Percentiles rank a stretch among this genome's conserved stretches.
These are phyloP conservation scores for Dermatophagoides farinae DNA, from an alignment of 1,140 invertebrate species.

Conservation along the genomic window DNA sequence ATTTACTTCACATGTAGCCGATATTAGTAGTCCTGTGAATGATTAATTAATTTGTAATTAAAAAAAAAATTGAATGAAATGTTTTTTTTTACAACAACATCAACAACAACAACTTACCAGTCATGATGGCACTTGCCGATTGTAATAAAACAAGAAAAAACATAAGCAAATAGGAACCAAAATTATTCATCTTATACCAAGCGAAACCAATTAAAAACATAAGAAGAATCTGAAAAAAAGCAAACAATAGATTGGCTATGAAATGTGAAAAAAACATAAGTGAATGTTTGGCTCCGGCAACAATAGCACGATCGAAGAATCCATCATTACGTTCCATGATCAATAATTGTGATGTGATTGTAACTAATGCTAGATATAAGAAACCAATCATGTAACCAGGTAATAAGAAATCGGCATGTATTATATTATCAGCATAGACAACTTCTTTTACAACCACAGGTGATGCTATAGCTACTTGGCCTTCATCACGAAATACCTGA, in stretches of 20 bases:
- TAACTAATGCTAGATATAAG: conserved; percentile 58
- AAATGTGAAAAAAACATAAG: conserved; percentile 7
- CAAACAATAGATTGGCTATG: neutral
- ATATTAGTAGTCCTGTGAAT: neutral
- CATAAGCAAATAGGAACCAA: neutral
- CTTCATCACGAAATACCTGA: neutral
- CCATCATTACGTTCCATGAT: conserved; percentile 79
- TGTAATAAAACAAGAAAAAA: neutral
- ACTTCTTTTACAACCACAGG: conserved; percentile 49
- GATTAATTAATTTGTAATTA: neutral
- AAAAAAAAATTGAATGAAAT: too few relatives aligned
- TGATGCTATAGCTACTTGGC: conserved; percentile 4
- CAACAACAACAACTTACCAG: neutral
- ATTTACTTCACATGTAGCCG: neutral
- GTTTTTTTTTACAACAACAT: neutral
- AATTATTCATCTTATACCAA: neutral
- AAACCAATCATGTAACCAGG: conserved; percentile 47
- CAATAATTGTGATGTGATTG: conserved; percentile 72
- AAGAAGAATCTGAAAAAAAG: neutral
- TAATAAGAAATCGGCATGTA: conserved; percentile 45
- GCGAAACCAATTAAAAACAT: conserved; percentile 5
- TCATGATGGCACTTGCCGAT: neutral
- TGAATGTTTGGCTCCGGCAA: conserved; percentile 42
- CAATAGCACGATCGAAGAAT: conserved; percentile 62
- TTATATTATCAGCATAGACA: conserved; percentile 67